Evolutionary conservation across 2,113 vertebrate genomes (phyloP), one percentile per base, ranked within the genome.

Genomic region (Notarius quadriscutis): DNA sequence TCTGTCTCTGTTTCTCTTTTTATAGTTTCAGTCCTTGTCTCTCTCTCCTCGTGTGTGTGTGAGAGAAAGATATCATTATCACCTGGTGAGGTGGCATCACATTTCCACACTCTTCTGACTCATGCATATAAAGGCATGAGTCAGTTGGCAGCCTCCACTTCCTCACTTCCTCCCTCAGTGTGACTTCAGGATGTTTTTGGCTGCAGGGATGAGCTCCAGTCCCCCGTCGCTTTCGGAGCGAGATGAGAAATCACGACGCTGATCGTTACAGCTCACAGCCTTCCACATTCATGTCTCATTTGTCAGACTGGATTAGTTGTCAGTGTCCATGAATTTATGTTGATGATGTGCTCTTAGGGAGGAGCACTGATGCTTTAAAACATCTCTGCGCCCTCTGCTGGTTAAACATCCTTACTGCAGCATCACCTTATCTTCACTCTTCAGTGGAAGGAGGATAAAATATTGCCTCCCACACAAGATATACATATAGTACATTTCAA

Each of bases 341-440:
- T 48, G 74, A 34, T 84, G 11, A 2, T 30, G 30, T 72, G 1
- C 22, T 34, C 2, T 48, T 4, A 74, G 71, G 22, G 30, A 77
- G 57, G 34, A 50, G 84, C 55, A 20, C 63, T 14, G 63, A 69
- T 41, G 5, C 55, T 3, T 50, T 50, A 27, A 20, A 10, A 87
- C 12, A 48, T 65, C 17, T 41, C 5, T 83, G 18, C 81, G 63
- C 71, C 84, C 57, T 57, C 83, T 90, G 83, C 87, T 83, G 85
- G 65, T 17, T 27, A 0, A 11, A 22, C 34, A 1, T 4, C 41
- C 34, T 27, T 63, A 51, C 41, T 62, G 57, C 74, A 53, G 48
- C n/a, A 14, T 25, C 65, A 69, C 11, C 4, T 67, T 67, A 1
- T 12, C 63, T 67, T 4, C 17, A 25, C 63, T n/a, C 62, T n/a